A percentile compares a stretch with the other conserved stretches of the same genome.
Conservation (phyloP, 1,140 invertebrate genomes). For the Homalodisca vitripennis region DNA sequence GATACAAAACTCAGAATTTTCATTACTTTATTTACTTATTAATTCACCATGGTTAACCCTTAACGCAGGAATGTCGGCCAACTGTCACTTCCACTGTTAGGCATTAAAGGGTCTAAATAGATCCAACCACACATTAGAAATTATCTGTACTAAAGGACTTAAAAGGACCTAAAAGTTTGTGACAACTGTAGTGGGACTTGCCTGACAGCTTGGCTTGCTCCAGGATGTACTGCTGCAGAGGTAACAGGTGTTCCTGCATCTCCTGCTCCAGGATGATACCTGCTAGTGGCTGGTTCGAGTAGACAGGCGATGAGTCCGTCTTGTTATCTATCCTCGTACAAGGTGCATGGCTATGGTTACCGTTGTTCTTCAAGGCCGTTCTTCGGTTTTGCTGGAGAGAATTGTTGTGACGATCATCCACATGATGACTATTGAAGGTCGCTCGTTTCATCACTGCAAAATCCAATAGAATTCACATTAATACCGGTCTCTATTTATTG, state of each 20-base stretch:
- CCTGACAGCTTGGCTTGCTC: conserved; percentile 79
- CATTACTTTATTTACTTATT: no score
- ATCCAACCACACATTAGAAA: no score
- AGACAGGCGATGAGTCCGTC: conserved; percentile 25
- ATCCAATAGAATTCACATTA: no score
- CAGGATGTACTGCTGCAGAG: conserved; percentile 84
- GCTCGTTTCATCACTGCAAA: conserved; percentile 5
- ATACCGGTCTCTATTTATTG: no score
- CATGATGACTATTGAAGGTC: conserved; percentile 2
- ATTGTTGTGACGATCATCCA: conserved; percentile 18
- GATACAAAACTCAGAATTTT: no score
- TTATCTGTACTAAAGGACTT: no score
- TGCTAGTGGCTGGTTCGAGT: conserved; percentile 24
- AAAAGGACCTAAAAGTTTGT: no score
- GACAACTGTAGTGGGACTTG: conserved; percentile 37
- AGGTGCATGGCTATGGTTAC: conserved; percentile 11
- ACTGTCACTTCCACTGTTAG: no score
- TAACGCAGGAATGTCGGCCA: no score
- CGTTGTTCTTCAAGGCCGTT: conserved; percentile 6
- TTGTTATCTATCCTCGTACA: conserved; percentile 19
- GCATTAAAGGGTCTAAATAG: no score
- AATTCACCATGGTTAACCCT: no score
- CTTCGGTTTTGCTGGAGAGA: conserved; percentile 17
- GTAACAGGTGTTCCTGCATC: conserved; percentile 62
- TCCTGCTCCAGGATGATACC: conserved; percentile 7